These are phyloP conservation scores for Phalloptychus januarius DNA, from an alignment of 2,797 vertebrate species.

Conservation along the genomic window DNA sequence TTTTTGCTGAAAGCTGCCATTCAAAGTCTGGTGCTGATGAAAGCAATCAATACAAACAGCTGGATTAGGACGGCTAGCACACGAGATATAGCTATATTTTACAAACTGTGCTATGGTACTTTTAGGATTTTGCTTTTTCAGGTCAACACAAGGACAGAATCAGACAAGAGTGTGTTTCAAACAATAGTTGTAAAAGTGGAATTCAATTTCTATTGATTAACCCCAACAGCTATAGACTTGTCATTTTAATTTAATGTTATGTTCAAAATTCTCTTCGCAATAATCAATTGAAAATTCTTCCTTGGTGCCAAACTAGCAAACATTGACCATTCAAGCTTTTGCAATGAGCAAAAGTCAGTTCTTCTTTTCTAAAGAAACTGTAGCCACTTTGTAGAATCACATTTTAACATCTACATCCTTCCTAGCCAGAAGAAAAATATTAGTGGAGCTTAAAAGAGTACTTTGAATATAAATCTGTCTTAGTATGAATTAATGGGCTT, in stretches of 20 bases:
- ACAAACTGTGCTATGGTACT: neutral
- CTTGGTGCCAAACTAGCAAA: neutral
- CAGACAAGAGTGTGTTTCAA: neutral
- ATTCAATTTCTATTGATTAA: neutral
- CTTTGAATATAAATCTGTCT: neutral
- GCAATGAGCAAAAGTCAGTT: neutral
- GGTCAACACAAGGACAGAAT: neutral
- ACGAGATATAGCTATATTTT: neutral
- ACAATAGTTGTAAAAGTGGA: neutral
- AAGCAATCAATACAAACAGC: slow-evolving; percentile 7
- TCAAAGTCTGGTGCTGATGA: neutral
- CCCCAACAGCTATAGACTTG: neutral
- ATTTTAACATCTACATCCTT: neutral
- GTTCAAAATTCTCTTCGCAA: neutral
- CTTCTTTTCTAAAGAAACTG: neutral
- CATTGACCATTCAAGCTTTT: neutral
- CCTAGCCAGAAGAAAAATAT: neutral
- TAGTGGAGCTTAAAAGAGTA: neutral
- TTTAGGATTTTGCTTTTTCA: neutral
- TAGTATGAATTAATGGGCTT: neutral
- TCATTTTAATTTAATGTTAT: neutral
- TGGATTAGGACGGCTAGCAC: neutral
- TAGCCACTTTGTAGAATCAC: neutral
- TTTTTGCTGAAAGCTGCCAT: slow-evolving; percentile 9
- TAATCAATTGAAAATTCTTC: neutral